phyloP scores from a whole-genome alignment of 1,140 invertebrate genomes.

The Solenopsis fugax region DNA sequence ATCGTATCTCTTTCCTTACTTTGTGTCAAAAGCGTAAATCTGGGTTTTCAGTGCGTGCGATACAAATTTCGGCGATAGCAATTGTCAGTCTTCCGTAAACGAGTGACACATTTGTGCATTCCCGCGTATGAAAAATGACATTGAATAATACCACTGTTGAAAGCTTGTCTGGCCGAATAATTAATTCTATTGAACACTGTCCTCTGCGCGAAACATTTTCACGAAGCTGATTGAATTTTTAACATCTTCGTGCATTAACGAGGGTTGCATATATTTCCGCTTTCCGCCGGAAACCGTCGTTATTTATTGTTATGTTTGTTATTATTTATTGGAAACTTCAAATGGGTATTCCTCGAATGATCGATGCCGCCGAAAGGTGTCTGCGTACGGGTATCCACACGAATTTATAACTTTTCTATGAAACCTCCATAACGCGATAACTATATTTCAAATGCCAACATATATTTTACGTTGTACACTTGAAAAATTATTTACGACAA shows the following conservation, averaged over 20 bases:
- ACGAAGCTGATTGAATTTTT: slow-evolving; percentile 58
- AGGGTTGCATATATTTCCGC: slow-evolving; percentile 38
- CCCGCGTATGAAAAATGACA: slow-evolving; percentile 44
- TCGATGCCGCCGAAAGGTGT: slow-evolving; percentile 57
- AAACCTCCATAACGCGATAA: slow-evolving; percentile 54
- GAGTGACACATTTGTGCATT: slow-evolving; percentile 34
- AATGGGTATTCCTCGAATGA: slow-evolving; percentile 56
- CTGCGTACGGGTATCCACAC: neutral
- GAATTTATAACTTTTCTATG: slow-evolving; percentile 63
- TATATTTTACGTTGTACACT: slow-evolving; percentile 38
- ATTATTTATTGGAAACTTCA: slow-evolving; percentile 63
- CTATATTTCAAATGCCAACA: slow-evolving; percentile 52
- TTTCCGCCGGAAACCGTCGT: slow-evolving; percentile 23
- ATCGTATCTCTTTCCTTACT: slow-evolving; percentile 55
- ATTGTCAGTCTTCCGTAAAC: slow-evolving; percentile 45
- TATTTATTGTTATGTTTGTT: slow-evolving; percentile 62
- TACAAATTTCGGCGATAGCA: slow-evolving; percentile 34
- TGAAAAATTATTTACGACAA: slow-evolving; percentile 31
- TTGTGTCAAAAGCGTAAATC: slow-evolving; percentile 53
- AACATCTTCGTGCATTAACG: slow-evolving; percentile 56
- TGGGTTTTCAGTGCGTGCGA: slow-evolving; percentile 37
- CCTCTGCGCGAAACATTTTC: slow-evolving; percentile 52
- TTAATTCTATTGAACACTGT: slow-evolving; percentile 61
- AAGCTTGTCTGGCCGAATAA: slow-evolving; percentile 49
- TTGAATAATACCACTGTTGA: slow-evolving; percentile 51